A percentile compares a stretch with the other conserved stretches of the same genome.
Conservation (phyloP, 2,797 vertebrate genomes). For the Hippoglossus hippoglossus region DNA sequence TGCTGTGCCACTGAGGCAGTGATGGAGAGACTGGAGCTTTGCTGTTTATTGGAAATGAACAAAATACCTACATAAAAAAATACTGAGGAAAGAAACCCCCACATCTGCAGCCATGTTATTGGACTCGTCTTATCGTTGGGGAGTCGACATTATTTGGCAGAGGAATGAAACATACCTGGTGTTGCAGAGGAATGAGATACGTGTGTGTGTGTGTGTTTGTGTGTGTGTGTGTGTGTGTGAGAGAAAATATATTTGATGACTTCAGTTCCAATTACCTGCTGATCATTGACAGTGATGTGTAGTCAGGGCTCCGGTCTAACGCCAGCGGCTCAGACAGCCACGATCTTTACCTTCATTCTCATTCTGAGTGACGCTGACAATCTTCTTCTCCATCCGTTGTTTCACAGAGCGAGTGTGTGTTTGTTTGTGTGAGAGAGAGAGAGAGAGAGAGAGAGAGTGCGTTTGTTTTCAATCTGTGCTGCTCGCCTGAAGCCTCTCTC, state of each 20-base stretch:
- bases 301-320: constrained; percentile 61
- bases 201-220: no score
- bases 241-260: constrained; percentile 32
- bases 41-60: neutral
- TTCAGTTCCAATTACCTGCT: constrained; percentile 54
- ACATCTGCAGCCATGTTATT: constrained; percentile 12
- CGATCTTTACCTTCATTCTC: constrained; percentile 73
- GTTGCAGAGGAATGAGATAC: no score
- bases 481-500: neutral
- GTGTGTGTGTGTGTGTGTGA: neutral
- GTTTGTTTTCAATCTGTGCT: constrained; percentile 57
- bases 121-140: neutral
- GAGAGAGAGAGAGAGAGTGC: neutral
- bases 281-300: constrained; percentile 70
- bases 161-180: neutral
- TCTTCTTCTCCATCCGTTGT: constrained; percentile 37
- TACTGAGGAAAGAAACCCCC: neutral
- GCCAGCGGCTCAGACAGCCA: constrained; percentile 50
- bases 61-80: neutral
- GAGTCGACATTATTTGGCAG: neutral
- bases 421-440: neutral
- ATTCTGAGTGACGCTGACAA: constrained; percentile 63
- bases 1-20: neutral
- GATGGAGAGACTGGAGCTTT: neutral
- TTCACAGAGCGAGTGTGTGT: constrained; percentile 15